Base-by-base conservation (phyloP, 2,888 invertebrate species). In the Drosophila meridiana region DNA sequence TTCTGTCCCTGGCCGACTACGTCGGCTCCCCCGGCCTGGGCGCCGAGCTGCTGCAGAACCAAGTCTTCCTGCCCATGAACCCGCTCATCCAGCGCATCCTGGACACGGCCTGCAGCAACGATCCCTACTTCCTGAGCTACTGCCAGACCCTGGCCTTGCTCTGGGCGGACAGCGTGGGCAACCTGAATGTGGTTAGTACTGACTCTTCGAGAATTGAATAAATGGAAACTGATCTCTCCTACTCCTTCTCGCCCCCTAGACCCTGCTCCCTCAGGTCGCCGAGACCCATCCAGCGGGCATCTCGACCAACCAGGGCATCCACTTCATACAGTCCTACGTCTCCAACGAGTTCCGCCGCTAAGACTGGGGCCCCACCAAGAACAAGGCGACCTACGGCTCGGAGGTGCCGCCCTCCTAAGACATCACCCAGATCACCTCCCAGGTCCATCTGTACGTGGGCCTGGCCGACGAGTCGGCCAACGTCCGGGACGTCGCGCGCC, bases 11-110 rank as follows among this genome's bases (percentile, higher is more conserved):
- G 0, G 90, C 94, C 0, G 91, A 91, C 0, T 92, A 79, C 3
- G 30, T 92, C 0, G 91, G 89, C 0, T 61, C 75, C 0, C 90
- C 89, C 0, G 91, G 92, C 1, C 1, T 74, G 1, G 74, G 67
- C 0, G 26, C 83, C 0, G 59, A 72, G 0, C 28, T 92, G 13
- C 26, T 92, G 26, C 89, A 88, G 50, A 82, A 88, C 40, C 90
- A 95, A 42, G 96, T 96, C 75, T 95, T 97, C 68, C n/a, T 92
- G 32, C 92, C 92, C 3, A 69, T 85, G 38, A 91, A 91, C 59
- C 69, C 73, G 0, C 36, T 85, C 11, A 28, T 92, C 4, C 91
- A 91, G 42, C 78, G 91, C 1, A 8, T 87, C 0, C 32, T 91
- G 38, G 89, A 90, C 61, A 87, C 82, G 0, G 62, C 76, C 4